Conservation (phyloP, 35 echinoderm and acorn worm genomes). For the Anneissia japonica region DNA sequence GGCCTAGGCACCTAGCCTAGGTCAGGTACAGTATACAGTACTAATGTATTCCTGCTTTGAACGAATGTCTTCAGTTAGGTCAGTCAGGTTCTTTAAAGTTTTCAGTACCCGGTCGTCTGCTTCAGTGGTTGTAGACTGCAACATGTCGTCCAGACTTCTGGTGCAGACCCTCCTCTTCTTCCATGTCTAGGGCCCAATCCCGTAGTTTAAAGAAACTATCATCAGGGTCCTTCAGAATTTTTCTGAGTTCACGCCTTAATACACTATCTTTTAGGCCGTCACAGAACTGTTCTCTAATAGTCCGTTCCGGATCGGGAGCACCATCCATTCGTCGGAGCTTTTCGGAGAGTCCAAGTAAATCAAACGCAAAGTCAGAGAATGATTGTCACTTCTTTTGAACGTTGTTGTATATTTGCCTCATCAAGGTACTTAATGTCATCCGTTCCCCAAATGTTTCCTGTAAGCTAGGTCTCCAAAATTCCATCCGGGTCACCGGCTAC, state of each 20-base stretch:
- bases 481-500: background rate
- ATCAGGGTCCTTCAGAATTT: no score
- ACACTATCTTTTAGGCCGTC: background rate
- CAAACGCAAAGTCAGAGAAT: slow-evolving; percentile 28
- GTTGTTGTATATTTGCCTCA: slow-evolving; percentile 26
- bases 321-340: slow-evolving; percentile 5
- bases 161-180: background rate
- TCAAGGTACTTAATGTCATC: slow-evolving; percentile 8
- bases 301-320: background rate
- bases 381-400: slow-evolving; percentile 28
- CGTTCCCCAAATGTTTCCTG: slow-evolving; percentile 45
- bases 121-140: background rate
- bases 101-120: background rate
- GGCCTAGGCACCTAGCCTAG: no score
- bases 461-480: slow-evolving; percentile 7
- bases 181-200: background rate
- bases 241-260: no score
- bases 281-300: background rate
- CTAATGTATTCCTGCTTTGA: background rate
- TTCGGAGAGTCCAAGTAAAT: slow-evolving; percentile 6
- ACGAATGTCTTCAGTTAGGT: background rate
- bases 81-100: background rate
- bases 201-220: no score
- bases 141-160: background rate
- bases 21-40: no score